A percentile compares a stretch with the other conserved stretches of the same genome.
Conservation (phyloP, 2,888 invertebrate species). For the Nomada flava region DNA sequence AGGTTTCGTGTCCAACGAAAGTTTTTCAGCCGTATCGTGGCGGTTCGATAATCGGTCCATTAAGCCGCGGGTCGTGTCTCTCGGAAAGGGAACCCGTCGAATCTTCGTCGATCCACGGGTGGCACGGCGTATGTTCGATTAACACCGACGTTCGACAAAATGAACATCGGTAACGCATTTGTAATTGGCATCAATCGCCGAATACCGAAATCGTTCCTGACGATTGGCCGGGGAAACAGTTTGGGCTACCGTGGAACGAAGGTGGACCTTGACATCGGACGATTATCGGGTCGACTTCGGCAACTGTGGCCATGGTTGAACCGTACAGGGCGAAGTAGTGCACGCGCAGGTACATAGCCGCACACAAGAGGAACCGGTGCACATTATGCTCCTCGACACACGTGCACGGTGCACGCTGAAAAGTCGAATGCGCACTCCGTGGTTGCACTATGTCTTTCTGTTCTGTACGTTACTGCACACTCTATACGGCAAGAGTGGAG, state of each 20-base stretch:
- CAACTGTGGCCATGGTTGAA: slow-evolving; percentile 25
- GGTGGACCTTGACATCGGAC: slow-evolving; percentile 64
- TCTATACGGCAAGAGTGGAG: slow-evolving; percentile 34
- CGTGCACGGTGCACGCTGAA: slow-evolving; percentile 51
- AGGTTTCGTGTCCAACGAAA: not conserved
- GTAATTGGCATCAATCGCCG: slow-evolving; percentile 44
- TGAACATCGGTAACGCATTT: slow-evolving; percentile 19
- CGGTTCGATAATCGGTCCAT: slow-evolving; percentile 4
- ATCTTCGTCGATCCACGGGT: slow-evolving; percentile 26
- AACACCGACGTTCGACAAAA: slow-evolving; percentile 36
- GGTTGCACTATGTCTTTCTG: slow-evolving; percentile 57
- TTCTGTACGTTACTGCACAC: slow-evolving; percentile 64
- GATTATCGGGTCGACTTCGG: slow-evolving; percentile 64
- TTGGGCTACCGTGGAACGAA: slow-evolving; percentile 34
- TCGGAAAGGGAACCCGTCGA: not conserved
- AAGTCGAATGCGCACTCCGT: slow-evolving; percentile 56
- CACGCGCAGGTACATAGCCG: slow-evolving; percentile 44
- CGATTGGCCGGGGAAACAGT: slow-evolving; percentile 15
- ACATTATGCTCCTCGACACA: slow-evolving; percentile 49
- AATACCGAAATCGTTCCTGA: slow-evolving; percentile 35
- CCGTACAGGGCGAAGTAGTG: slow-evolving; percentile 49
- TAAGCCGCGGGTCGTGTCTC: not conserved
- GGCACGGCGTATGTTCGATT: slow-evolving; percentile 30
- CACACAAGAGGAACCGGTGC: slow-evolving; percentile 47
- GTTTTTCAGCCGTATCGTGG: not conserved